phyloP scores from a whole-genome alignment of 2,888 invertebrate species.

The Scaptomyza cyrtandrae region DNA sequence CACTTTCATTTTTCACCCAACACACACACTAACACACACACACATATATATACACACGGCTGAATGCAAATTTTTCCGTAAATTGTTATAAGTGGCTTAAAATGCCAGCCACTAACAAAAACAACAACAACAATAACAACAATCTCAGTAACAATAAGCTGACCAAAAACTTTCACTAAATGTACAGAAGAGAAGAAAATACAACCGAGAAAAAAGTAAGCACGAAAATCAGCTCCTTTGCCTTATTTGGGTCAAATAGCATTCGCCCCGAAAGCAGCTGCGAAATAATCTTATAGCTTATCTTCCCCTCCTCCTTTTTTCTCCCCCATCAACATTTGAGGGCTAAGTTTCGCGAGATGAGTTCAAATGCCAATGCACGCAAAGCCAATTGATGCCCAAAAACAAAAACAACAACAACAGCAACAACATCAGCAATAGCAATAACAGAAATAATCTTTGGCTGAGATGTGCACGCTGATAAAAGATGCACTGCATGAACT shows the following conservation, averaged over 20 bases:
- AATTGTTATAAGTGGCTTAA: constrained; percentile 73
- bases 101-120: constrained; percentile 34
- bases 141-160: constrained; percentile 22
- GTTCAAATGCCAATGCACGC: constrained; percentile 76
- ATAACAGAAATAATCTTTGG: constrained; percentile 25
- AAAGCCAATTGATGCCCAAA: constrained; percentile 46
- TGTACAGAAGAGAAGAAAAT: constrained; percentile 7
- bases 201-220: background rate
- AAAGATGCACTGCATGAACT: constrained; percentile 62
- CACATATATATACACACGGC: constrained; percentile 20
- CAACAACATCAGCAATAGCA: constrained; percentile 15
- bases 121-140: constrained; percentile 20
- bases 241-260: constrained; percentile 69
- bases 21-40: constrained; percentile 31
- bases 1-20: constrained; percentile 61
- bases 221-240: constrained; percentile 22
- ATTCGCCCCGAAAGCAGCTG: constrained; percentile 31
- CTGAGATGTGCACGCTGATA: constrained; percentile 66
- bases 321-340: background rate
- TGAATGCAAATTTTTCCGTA: constrained; percentile 68
- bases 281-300: constrained; percentile 42
- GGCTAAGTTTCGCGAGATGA: constrained; percentile 38
- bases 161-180: constrained; percentile 65
- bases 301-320: constrained; percentile 25
- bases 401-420: constrained; percentile 8